Base-by-base conservation (phyloP, 1,140 invertebrate genomes). In the Bombus soroeensis region DNA sequence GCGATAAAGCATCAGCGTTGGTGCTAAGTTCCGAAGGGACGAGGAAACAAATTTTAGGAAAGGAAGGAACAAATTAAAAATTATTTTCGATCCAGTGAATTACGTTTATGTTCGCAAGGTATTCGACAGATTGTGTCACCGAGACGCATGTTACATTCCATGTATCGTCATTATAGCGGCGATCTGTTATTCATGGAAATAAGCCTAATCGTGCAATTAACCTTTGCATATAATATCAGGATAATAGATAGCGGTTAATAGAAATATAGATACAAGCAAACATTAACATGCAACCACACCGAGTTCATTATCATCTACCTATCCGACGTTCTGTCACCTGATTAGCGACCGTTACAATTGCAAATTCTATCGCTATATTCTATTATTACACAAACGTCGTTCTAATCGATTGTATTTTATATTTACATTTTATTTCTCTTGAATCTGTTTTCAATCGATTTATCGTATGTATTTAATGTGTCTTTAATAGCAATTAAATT, bases 161-260 rank as follows among this genome's bases (percentile, higher is more conserved):
- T 22, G 8, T 28, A 62, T 28, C 43, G n/a, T 41, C 47, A 41
- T 73, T 73, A 81, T 59, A 70, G 12, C 28, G 6, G 22, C 10
- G 10, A 59, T 73, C 32, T 74, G 39, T 47, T 77, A 83, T 77
- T 83, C 41, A 83, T 41, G 34, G 32, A 83, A 83, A 78, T 75
- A 70, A 53, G 47, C 37, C 6, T 34, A 70, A 83, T 77, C 62
- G 18, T 41, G 62, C 47, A 70, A 77, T 83, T 77, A 72, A 15
- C 28, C 28, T 1, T 41, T 64, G 39, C 47, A 22, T 75, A n/a
- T 64, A n/a, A 62, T 66, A 9, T 34, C 3, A 32, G 0, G n/a
- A 12, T 53, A 53, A 22, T 53, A 8, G 5, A 53, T 22, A 53
- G n/a, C 6, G 22, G 8, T 34, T 74, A 68, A 83, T 59, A 66